Conservation (phyloP, 1,140 invertebrate species). For the Halictus rubicundus region DNA sequence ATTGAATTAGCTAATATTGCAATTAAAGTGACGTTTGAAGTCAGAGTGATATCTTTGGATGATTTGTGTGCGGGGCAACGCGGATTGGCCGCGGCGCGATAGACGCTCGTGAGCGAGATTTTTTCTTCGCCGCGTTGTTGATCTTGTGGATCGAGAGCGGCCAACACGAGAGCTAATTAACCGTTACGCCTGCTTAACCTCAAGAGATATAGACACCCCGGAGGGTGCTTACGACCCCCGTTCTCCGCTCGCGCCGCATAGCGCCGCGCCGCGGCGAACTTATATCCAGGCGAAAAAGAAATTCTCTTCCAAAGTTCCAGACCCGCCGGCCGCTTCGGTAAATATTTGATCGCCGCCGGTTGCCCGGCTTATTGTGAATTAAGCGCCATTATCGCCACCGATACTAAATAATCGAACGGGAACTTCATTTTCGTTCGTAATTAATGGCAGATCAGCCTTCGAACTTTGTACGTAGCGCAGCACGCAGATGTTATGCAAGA, state of each 20-base stretch:
- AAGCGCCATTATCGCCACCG: background rate
- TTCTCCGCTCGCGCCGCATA: background rate
- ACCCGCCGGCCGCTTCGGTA: background rate
- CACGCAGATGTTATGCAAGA: too few species aligned
- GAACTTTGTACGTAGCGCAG: too few species aligned
- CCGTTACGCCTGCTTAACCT: constrained; percentile 32
- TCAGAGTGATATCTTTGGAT: too few species aligned
- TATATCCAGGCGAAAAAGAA: constrained; percentile 11
- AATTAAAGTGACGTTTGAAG: too few species aligned
- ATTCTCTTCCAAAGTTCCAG: background rate
- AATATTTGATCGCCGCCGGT: constrained; percentile 23
- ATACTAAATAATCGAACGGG: background rate
- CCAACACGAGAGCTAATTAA: constrained; percentile 34
- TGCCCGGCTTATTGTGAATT: background rate
- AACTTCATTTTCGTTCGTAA: background rate
- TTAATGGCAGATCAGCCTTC: too few species aligned
- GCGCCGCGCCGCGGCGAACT: background rate
- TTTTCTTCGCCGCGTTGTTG: constrained; percentile 11
- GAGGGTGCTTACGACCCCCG: constrained; percentile 9
- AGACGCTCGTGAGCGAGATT: constrained; percentile 7
- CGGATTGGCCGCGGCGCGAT: background rate
- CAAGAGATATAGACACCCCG: constrained; percentile 18
- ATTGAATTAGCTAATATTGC: too few species aligned
- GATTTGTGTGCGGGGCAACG: too few species aligned
- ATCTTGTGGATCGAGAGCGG: constrained; percentile 16